A percentile compares a stretch with the other conserved stretches of the same genome.
Evolutionary conservation across 92 coral and sea anemone genomes (phyloP).

Genomic region (Micromussa lordhowensis): DNA sequence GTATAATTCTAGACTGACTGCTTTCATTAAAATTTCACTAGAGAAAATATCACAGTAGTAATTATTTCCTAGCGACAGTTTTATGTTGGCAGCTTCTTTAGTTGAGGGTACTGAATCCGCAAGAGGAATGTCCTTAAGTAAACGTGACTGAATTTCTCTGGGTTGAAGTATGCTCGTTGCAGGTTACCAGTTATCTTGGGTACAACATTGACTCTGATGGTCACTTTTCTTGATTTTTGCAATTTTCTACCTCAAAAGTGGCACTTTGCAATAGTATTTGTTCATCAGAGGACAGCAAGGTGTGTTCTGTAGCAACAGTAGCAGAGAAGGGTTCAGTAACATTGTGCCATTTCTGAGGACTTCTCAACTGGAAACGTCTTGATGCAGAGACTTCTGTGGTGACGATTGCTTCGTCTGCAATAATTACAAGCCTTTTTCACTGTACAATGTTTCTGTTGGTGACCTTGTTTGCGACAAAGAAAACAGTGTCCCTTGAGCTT

Average conservation of each 20-base stretch:
- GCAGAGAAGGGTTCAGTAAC: too few species aligned
- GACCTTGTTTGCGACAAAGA: constrained; percentile 44
- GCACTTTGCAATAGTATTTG: constrained; percentile 62
- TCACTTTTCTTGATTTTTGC: constrained; percentile 15
- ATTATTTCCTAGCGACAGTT: constrained; percentile 42
- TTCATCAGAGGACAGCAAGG: too few species aligned
- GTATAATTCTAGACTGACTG: constrained; percentile 17
- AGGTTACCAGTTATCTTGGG: too few species aligned
- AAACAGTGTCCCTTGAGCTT: constrained; percentile 60
- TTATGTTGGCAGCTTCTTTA: constrained; percentile 16
- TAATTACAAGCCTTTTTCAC: constrained; percentile 9
- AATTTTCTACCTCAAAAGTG: constrained; percentile 24
- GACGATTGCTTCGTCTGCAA: too few species aligned
- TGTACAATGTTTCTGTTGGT: constrained; percentile 14
- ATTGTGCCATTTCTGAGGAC: too few species aligned
- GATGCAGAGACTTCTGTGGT: too few species aligned
- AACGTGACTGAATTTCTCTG: constrained; percentile 17
- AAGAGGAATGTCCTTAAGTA: too few species aligned
- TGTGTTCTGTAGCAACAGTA: too few species aligned
- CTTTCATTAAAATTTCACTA: constrained; percentile 10
- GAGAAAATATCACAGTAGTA: constrained; percentile 52
- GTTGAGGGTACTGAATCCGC: too few species aligned
- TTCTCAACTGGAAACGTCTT: too few species aligned
- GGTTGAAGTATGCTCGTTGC: neutral
- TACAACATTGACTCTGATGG: constrained; percentile 36